phyloP scores from a whole-genome alignment of 2,797 vertebrate genomes.

The Percopsis omiscomaycus region DNA sequence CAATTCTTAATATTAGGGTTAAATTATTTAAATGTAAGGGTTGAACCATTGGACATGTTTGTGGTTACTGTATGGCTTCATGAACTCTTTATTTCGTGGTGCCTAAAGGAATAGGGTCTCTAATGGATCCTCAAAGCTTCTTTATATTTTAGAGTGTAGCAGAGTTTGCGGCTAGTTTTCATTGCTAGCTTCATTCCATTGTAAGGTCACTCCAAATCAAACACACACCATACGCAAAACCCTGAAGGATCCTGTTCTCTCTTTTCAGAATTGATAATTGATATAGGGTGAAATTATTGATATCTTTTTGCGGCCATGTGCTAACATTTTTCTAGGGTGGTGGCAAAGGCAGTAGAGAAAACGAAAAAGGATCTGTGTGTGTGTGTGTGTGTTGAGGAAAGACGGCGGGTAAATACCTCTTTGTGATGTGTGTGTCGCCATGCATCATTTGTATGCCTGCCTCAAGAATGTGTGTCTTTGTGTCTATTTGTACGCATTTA shows the following conservation, averaged over 20 bases:
- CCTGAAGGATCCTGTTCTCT: constrained; percentile 39
- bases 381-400: constrained; percentile 23
- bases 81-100: not conserved
- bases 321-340: constrained; percentile 69
- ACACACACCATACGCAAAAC: constrained; percentile 37
- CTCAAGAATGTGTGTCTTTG: constrained; percentile 23
- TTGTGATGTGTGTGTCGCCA: constrained; percentile 46
- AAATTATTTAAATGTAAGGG: constrained; percentile 6
- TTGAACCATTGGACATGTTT: too few species aligned
- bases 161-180: constrained; percentile 13
- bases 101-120: not conserved
- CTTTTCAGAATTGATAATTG: constrained; percentile 69
- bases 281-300: constrained; percentile 64
- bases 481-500: constrained; percentile 19
- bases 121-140: not conserved
- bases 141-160: not conserved
- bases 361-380: constrained; percentile 62
- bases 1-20: not conserved
- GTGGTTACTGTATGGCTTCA: not conserved
- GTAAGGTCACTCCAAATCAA: constrained; percentile 55
- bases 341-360: constrained; percentile 30
- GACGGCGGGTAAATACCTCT: constrained; percentile 36
- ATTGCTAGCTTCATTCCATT: constrained; percentile 17
- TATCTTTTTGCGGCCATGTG: constrained; percentile 70
- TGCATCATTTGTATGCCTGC: constrained; percentile 58